These are phyloP conservation scores for Crypturellus tataupa DNA, from an alignment of 2,797 vertebrate genomes.

Conservation along the genomic window DNA sequence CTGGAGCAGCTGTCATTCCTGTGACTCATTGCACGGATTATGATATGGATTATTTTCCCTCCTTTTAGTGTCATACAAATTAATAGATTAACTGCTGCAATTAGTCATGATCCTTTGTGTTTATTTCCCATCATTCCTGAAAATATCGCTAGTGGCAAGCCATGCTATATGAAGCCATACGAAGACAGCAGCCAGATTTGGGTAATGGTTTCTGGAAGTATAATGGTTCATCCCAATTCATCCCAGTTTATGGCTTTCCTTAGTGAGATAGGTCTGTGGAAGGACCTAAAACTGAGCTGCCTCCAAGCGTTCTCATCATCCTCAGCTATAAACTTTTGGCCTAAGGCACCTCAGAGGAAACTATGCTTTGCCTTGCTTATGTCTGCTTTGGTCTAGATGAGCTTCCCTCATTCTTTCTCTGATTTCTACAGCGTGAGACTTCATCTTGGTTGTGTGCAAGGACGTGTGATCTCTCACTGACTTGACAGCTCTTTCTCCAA, in stretches of 20 bases:
- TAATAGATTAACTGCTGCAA: neutral
- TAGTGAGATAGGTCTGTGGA: neutral
- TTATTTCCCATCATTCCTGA: neutral
- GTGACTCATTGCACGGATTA: neutral
- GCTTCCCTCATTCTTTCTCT: neutral
- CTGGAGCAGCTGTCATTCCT: constrained; percentile 2
- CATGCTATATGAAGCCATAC: neutral
- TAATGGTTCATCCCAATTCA: neutral
- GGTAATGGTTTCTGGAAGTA: neutral
- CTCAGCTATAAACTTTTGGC: neutral
- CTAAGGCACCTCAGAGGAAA: neutral
- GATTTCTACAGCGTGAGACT: neutral
- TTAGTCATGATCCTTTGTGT: neutral
- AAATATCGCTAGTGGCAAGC: neutral
- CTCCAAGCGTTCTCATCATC: neutral
- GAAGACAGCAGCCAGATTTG: neutral
- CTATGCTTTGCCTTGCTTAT: neutral
- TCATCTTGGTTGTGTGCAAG: neutral
- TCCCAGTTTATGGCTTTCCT: neutral
- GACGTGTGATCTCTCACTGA: rapidly evolving
- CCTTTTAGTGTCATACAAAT: neutral
- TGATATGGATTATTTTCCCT: neutral
- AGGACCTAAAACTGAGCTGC: neutral
- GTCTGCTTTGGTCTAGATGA: neutral
- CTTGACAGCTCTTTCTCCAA: neutral